These are phyloP conservation scores for Cheirogaleus medius DNA, from an alignment of 2,113 vertebrate genomes.

Conservation along the genomic window DNA sequence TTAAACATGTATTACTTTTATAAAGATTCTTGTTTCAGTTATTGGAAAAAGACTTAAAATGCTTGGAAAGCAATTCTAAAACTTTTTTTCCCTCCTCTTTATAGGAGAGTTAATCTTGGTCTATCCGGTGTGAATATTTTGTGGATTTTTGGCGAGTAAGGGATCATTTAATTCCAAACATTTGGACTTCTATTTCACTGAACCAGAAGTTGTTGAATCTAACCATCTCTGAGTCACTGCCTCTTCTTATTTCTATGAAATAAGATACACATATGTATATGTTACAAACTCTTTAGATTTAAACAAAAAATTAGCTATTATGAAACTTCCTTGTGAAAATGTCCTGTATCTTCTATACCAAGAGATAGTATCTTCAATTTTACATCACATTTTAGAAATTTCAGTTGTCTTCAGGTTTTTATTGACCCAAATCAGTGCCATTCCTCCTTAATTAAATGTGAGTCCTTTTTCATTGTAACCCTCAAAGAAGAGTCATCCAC, in stretches of 20 bases:
- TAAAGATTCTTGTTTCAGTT: slow-evolving; percentile 6
- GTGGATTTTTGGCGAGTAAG: slow-evolving; percentile 93
- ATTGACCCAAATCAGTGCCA: not conserved
- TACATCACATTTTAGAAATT: not conserved
- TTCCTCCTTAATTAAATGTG: not conserved
- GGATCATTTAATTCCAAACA: not conserved
- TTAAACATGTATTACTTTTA: slow-evolving; percentile 11
- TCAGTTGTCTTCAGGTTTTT: not conserved
- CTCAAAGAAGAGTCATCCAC: not conserved
- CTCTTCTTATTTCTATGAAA: not conserved
- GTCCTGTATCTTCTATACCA: not conserved
- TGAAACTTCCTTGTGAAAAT: not conserved
- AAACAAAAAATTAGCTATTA: not conserved
- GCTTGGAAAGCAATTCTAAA: not conserved
- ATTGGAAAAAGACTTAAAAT: not conserved
- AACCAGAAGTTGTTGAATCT: slow-evolving; percentile 29
- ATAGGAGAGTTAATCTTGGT: slow-evolving; percentile 95
- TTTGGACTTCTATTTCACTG: slow-evolving; percentile 31
- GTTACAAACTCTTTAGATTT: not conserved
- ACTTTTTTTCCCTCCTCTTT: not conserved
- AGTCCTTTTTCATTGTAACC: not conserved
- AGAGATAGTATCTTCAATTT: not conserved
- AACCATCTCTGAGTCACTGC: not conserved
- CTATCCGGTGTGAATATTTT: slow-evolving; percentile 96
- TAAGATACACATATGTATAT: not conserved